Percentiles rank a stretch among this genome's conserved stretches.
phyloP scores from a whole-genome alignment of 2,113 vertebrate genomes.

The Cyprinodon variegatus region DNA sequence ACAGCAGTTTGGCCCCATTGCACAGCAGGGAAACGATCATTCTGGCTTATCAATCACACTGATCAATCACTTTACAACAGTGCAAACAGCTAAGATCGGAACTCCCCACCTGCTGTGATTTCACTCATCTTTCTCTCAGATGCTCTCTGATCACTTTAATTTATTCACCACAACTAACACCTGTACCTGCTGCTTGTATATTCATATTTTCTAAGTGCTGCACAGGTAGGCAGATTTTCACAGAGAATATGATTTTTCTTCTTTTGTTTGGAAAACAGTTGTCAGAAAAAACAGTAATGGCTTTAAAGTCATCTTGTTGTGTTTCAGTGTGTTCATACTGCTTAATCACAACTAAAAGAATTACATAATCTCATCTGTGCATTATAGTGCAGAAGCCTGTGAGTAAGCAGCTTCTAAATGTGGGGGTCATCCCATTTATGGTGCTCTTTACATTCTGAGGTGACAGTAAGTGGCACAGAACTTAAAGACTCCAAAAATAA shows the following conservation, averaged over 20 bases:
- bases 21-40: slow-evolving; percentile 35
- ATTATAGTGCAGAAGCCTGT: neutral
- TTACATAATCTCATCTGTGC: neutral
- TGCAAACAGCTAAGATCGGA: neutral
- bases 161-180: neutral
- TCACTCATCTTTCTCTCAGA: slow-evolving; percentile 2
- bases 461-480: neutral
- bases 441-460: neutral
- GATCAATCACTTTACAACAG: slow-evolving; percentile 44
- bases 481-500: neutral
- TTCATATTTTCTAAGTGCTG: neutral
- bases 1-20: slow-evolving; percentile 32
- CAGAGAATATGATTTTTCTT: neutral
- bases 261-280: slow-evolving; percentile 12
- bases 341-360: neutral
- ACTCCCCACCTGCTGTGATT: slow-evolving; percentile 30
- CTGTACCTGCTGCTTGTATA: neutral
- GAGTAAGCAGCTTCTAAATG: neutral
- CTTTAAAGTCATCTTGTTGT: neutral
- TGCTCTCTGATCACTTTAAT: slow-evolving; percentile 16
- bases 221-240: neutral
- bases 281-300: slow-evolving; percentile 15
- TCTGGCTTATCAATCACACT: slow-evolving; percentile 51
- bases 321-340: neutral
- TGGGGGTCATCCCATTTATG: neutral